Conservation (phyloP, 35 echinoderm and acorn worm genomes). For the Strongylocentrotus purpuratus region DNA sequence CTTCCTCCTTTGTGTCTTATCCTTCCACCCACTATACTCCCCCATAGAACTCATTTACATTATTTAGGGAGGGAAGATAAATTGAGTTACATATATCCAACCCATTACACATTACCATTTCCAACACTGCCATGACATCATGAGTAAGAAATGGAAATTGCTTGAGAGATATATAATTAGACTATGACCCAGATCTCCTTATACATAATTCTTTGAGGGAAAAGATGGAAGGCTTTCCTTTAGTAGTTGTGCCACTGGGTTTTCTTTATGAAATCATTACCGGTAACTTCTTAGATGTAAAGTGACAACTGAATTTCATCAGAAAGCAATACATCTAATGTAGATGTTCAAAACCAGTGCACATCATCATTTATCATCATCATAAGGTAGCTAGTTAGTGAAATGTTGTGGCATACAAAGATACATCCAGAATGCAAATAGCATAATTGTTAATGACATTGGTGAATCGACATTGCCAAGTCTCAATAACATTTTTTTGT, state of each 20-base stretch:
- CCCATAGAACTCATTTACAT: background rate
- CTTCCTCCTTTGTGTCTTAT: too few relatives aligned
- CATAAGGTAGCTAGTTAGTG: too few relatives aligned
- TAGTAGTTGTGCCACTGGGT: background rate
- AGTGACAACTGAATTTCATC: background rate
- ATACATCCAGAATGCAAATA: too few relatives aligned
- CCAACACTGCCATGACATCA: background rate
- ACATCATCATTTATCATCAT: too few relatives aligned
- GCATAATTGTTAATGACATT: too few relatives aligned
- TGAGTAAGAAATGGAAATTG: background rate
- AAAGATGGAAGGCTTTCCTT: background rate
- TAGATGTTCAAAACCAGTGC: too few relatives aligned
- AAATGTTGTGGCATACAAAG: too few relatives aligned
- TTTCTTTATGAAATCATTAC: background rate
- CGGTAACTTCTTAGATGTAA: background rate
- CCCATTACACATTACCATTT: background rate
- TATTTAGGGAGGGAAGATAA: background rate
- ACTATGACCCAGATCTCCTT: background rate
- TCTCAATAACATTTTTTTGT: too few relatives aligned
- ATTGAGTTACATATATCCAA: background rate
- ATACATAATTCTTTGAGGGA: background rate
- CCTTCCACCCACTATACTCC: background rate
- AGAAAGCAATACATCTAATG: too few relatives aligned
- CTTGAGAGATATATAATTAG: background rate
- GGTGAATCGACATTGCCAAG: too few relatives aligned